Conservation (phyloP, 2,888 invertebrate genomes). For the Tiliacea aurago region DNA sequence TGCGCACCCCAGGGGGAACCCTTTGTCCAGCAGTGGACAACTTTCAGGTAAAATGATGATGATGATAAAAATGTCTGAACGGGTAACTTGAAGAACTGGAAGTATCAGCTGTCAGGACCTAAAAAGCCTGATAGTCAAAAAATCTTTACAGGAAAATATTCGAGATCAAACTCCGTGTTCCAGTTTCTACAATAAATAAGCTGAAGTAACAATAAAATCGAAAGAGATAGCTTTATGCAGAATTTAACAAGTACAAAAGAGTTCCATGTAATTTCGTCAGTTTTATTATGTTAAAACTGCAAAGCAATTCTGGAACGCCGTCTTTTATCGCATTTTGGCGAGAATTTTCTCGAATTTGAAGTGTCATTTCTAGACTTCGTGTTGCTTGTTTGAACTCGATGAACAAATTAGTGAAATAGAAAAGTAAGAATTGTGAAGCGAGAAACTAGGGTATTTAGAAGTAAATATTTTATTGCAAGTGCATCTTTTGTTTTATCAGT, state of each 20-base stretch:
- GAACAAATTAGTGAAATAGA: conserved; percentile 57
- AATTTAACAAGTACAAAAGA: background rate
- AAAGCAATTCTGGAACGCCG: conserved; percentile 56
- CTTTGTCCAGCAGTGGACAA: too few species aligned
- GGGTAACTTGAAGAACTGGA: too few species aligned
- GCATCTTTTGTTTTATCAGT: conserved; percentile 56
- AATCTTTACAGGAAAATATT: background rate
- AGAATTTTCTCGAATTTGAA: conserved; percentile 89
- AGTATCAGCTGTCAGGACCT: background rate
- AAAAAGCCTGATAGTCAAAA: conserved; percentile 24
- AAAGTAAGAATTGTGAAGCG: conserved; percentile 38
- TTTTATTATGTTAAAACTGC: conserved; percentile 7
- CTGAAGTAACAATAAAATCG: background rate
- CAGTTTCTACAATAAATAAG: background rate
- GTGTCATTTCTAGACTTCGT: conserved; percentile 78
- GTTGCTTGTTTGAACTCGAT: conserved; percentile 63
- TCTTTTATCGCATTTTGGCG: conserved; percentile 65
- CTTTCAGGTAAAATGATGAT: too few species aligned
- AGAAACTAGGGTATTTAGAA: conserved; percentile 39
- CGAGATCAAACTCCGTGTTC: background rate
- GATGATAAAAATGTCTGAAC: too few species aligned
- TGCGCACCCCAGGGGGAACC: too few species aligned
- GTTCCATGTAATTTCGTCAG: background rate
- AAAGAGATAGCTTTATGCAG: conserved; percentile 33
- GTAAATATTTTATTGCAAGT: conserved; percentile 58